Percentiles rank a stretch among this genome's conserved stretches.
Evolutionary conservation across 2,888 invertebrate species (phyloP).

Genomic region (Lordiphosa andalusiaca): DNA sequence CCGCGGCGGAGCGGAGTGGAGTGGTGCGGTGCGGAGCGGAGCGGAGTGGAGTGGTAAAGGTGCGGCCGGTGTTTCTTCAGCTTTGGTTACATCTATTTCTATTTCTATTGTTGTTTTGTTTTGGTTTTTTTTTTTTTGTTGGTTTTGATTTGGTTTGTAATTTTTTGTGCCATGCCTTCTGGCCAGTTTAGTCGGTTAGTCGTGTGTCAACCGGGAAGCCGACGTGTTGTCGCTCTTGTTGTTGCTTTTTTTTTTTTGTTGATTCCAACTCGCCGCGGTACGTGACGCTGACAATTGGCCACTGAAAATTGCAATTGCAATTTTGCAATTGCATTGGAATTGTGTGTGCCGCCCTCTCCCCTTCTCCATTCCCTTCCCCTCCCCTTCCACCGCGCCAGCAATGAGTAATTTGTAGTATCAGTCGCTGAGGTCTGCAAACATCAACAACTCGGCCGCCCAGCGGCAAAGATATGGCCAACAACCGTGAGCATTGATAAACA

Average conservation of each 20-base stretch:
- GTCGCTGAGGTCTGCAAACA: neutral
- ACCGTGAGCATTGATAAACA: slow-evolving; percentile 52
- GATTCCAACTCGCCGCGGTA: slow-evolving; percentile 40
- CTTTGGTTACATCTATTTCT: slow-evolving; percentile 66
- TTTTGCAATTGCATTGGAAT: neutral
- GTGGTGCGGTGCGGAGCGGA: no score
- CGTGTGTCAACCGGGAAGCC: slow-evolving; percentile 77
- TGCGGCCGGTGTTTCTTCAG: slow-evolving; percentile 61
- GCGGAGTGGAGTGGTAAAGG: slow-evolving; percentile 20
- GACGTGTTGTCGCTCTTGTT: slow-evolving; percentile 50
- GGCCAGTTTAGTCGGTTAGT: slow-evolving; percentile 69
- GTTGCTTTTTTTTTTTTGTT: slow-evolving; percentile 6
- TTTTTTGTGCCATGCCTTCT: slow-evolving; percentile 37
- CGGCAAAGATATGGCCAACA: no score
- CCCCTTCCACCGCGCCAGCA: neutral
- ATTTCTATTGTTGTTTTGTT: slow-evolving; percentile 26
- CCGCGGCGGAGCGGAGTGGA: slow-evolving; percentile 11
- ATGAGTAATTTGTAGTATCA: slow-evolving; percentile 3
- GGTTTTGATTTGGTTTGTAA: slow-evolving; percentile 27
- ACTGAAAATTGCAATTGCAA: slow-evolving; percentile 11
- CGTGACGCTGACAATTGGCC: slow-evolving; percentile 52
- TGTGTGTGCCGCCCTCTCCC: no score
- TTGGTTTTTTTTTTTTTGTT: slow-evolving; percentile 35
- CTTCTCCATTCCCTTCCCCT: no score
- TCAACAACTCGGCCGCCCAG: no score